Evolutionary conservation across 2,113 vertebrate genomes (phyloP).

Genomic region (Oreocharis arfaki): DNA sequence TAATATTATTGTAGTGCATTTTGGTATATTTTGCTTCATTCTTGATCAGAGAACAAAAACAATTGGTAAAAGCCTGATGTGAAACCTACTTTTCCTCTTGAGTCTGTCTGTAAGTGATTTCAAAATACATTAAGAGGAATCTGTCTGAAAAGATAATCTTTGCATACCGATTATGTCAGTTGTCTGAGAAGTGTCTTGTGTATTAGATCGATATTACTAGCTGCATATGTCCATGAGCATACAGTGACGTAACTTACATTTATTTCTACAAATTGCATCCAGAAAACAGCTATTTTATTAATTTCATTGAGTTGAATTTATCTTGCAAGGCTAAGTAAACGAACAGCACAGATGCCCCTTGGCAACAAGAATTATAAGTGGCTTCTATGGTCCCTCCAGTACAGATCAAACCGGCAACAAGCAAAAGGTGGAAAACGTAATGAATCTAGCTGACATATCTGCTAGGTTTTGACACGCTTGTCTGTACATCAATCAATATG

Average conservation of each 20-base stretch:
- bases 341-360: not conserved
- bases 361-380: not conserved
- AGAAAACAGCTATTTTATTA: not conserved
- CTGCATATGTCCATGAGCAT: not conserved
- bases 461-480: not conserved
- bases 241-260: not conserved
- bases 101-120: not conserved
- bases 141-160: not conserved
- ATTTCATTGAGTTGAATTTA: not conserved
- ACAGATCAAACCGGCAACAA: constrained; percentile 12
- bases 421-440: not conserved
- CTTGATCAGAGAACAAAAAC: not conserved
- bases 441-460: not conserved
- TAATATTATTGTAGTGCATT: not conserved
- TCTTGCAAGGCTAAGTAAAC: not conserved
- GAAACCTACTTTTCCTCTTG: not conserved
- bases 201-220: not conserved
- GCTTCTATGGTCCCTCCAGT: not conserved
- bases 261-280: not conserved
- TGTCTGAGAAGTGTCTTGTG: not conserved
- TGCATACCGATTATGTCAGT: not conserved
- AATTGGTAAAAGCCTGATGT: not conserved
- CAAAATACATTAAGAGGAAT: not conserved
- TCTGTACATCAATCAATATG: not conserved
- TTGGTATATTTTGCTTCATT: not conserved